Base-by-base conservation (phyloP, 2,113 vertebrate species). In the Anser brachyrhynchus region DNA sequence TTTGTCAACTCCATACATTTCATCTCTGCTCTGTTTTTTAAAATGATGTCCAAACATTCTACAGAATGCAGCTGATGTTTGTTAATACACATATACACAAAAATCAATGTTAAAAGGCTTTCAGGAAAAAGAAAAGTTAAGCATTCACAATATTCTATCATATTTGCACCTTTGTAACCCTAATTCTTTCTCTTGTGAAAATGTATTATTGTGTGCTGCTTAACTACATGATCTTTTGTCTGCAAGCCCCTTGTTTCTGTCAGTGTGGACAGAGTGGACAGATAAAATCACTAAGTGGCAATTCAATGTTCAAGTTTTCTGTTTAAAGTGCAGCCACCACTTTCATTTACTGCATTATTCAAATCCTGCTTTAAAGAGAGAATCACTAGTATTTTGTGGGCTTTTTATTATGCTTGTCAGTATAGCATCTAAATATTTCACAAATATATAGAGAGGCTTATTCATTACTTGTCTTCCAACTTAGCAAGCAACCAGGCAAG, bases 61-160 rank as follows among this genome's bases (percentile, higher is more conserved):
- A 92, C 61, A 94, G 81, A 20, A 49, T 51, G 41, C 44, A 80
- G 51, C 62, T 2, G 1, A 44, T 87, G 51, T 62, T 43, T 76
- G 21, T 70, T 87, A 77, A 59, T 39, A 65, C 74, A 61, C 21
- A 57, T 39, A 15, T 3, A 67, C 26, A 69, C 28, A 89, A 74
- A 93, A 92, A 92, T 64, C 76, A 67, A 52, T 84, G 35, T 59
- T 86, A 89, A 89, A 96, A 92, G 65, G 43, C 61, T 94, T 93
- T 64, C 4, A 8, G 37, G 43, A 51, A 86, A 90, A 62, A 19
- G 26, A 19, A 81, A n/a, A 73, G 79, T 49, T 18, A 88, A 52
- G 28, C 35, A 69, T 55, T 73, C 55, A 59, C 55, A 66, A 43
- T 86, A 74, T 83, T 89, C 4, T 62, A 5, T 46, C 90, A 39